phyloP scores from a whole-genome alignment of 2,113 vertebrate species.

The Carassius auratus region DNA sequence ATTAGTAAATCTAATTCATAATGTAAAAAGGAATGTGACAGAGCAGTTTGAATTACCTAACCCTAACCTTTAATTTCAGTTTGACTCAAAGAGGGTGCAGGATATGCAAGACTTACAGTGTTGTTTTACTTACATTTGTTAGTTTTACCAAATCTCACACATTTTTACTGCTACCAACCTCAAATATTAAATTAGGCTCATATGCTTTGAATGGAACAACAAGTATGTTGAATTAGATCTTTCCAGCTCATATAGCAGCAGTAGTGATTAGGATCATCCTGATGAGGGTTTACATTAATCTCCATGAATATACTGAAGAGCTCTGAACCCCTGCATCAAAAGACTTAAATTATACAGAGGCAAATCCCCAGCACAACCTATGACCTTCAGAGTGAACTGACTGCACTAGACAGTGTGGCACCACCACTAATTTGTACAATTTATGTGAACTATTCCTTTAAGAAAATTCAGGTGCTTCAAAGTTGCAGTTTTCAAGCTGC shows the following conservation, averaged over 20 bases:
- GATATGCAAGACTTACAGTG: not conserved
- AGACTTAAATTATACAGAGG: not conserved
- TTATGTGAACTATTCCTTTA: not conserved
- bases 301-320: not conserved
- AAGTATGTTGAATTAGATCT: not conserved
- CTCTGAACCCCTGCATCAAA: not conserved
- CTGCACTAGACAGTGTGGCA: not conserved
- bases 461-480: not conserved
- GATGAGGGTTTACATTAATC: not conserved
- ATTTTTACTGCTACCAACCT: not conserved
- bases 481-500: not conserved
- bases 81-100: not conserved
- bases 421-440: not conserved
- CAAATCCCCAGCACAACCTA: not conserved
- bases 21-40: not conserved
- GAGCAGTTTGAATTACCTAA: not conserved
- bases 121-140: not conserved
- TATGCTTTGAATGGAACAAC: not conserved
- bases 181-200: not conserved
- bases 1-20: not conserved
- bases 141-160: not conserved
- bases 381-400: not conserved
- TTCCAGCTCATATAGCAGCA: not conserved
- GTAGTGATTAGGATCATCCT: not conserved
- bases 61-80: not conserved